These are phyloP conservation scores for Rhinopithecus roxellana DNA, from an alignment of 2,113 vertebrate species.

Conservation along the genomic window DNA sequence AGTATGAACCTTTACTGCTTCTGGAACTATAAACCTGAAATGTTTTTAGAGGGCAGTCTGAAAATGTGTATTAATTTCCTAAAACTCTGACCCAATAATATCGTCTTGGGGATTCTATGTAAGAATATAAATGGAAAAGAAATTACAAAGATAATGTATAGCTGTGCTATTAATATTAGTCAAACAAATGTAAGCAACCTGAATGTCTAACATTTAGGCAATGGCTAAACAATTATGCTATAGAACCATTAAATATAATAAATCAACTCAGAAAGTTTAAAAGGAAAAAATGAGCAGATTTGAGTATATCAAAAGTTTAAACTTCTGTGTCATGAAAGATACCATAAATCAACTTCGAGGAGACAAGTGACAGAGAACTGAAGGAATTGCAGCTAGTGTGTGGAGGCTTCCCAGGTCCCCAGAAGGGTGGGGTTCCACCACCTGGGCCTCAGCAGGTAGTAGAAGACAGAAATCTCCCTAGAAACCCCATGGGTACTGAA, in stretches of 20 bases:
- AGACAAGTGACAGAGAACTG: neutral
- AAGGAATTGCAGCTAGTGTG: neutral
- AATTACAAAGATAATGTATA: neutral
- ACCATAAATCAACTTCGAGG: neutral
- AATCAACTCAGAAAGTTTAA: conserved; percentile 30
- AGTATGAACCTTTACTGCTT: neutral
- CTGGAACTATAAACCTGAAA: neutral
- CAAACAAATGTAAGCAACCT: neutral
- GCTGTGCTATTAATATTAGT: neutral
- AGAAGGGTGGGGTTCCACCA: neutral
- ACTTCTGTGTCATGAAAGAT: neutral
- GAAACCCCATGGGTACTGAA: neutral
- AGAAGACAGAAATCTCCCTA: neutral
- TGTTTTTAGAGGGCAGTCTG: neutral
- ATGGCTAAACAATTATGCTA: neutral
- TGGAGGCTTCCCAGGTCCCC: neutral
- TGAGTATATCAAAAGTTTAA: neutral
- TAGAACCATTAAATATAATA: neutral
- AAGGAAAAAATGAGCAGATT: neutral
- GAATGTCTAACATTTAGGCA: neutral
- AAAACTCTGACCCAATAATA: neutral
- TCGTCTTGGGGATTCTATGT: neutral
- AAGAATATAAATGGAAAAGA: neutral
- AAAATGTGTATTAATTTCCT: neutral
- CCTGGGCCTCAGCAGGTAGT: neutral